Base-by-base conservation (phyloP, 2,797 vertebrate genomes). In the Cyclura pinguis region DNA sequence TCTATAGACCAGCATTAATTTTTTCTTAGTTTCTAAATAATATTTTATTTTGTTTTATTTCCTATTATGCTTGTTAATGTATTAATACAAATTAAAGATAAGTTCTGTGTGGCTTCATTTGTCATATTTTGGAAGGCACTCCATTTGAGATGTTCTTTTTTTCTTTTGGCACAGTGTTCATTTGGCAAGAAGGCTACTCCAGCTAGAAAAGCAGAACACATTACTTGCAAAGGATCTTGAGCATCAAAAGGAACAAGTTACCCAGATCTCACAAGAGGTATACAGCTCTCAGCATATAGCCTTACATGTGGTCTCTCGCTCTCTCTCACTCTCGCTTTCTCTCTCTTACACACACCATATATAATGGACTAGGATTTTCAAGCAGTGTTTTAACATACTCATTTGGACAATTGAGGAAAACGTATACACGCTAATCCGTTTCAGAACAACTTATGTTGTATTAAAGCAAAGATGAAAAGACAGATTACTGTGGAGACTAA, bases 181-280 rank as follows among this genome's bases (percentile, higher is more conserved):
- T 95, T 98, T 99, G 97, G 99, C 99, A 95, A 98, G 98, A 96
- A 98, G 98, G 96, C 97, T 99, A 84, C 97, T 99, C 93, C 98
- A 98, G 97, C 97, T 99, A 90, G 99, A 99, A 97, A 98, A 98
- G 95, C 98, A 98, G 96, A 99, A 99, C 95, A 98, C 98, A 0
- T 96, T 98, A 83, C 97, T 99, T 95, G 97, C 98, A 95, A 98
- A 97, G 97, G 99, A 99, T 94, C 96, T 99, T 97, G 98, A 98
- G 85, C 97, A 94, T 95, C 97, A 98, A 96, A 98, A 98, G 94
- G 94, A 97, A 77, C 98, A 98, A 95, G 93, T 97, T 73, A 97
- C 93, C 93, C 97, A 98, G 95, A 97, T 99, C 96, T 98, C 98
- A 92, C 96, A 98, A 94, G 98, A 99, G 98, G 99, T 99, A 98